Evolutionary conservation across 2,888 invertebrate genomes (phyloP), one percentile per base, ranked within the genome.

Genomic region (Agonopterix arenella): DNA sequence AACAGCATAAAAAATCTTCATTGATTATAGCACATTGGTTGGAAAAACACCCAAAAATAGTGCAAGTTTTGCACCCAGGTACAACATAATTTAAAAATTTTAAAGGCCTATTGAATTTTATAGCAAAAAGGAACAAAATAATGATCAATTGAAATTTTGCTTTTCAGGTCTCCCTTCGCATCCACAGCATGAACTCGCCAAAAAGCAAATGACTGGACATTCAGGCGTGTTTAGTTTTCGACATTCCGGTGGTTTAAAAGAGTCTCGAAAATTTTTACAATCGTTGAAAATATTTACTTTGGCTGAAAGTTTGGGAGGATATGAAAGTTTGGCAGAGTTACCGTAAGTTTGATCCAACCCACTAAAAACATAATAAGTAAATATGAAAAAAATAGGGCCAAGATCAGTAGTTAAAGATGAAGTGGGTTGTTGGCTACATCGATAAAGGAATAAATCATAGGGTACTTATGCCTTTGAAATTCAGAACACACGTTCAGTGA

Each of bases 291-390:
- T 97, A 18, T 97, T 98, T 77, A 93, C 91, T 1, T 80, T 98
- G 48, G 98, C 98, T 4, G 98, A 98, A 76, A 98, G 98, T 71
- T 91, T 99, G 53, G 99, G 99, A 46, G 98, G 98, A 50, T 97
- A 94, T 68, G 98, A 99, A 76, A 97, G 97, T 73, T 91, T 99
- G 58, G 96, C 97, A 2, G 98, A 98, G 89, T 90, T 98, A 59
- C 98, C 98, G 95, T 96, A 89, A 92, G 94, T 92, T 28, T 28
- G 1, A 28, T 28, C 28, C 5, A 2, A 40, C n/a, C 5, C 9
- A 40, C n/a, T 4, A 40, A 40, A 40, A 28, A 28, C 28, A n/a
- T 40, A 38, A 3, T 38, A 40, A 9, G 8, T 10, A 5, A 9
- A 40, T n/a, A 9, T 40, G 2, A 10, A n/a, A n/a, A 38, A 40